A percentile compares a stretch with the other conserved stretches of the same genome.
Evolutionary conservation across 2,113 vertebrate genomes (phyloP).

Genomic region (Eonycteris spelaea): DNA sequence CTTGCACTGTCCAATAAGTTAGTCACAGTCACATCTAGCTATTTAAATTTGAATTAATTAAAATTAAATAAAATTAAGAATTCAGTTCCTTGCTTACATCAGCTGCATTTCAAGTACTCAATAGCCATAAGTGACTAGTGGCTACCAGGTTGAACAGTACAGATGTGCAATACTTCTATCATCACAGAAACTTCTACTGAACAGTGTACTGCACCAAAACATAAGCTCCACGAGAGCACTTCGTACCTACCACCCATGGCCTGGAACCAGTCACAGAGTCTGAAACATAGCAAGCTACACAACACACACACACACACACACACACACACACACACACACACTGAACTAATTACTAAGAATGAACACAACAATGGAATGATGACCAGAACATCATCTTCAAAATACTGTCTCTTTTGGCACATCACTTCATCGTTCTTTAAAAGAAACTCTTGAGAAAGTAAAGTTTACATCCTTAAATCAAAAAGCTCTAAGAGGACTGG

Average conservation of each 20-base stretch:
- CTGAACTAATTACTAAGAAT: neutral
- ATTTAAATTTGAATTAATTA: neutral
- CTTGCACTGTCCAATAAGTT: neutral
- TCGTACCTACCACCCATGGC: neutral
- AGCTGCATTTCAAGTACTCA: neutral
- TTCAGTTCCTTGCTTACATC: neutral
- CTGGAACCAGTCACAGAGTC: neutral
- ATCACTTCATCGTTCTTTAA: neutral
- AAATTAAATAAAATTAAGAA: neutral
- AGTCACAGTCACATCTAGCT: neutral
- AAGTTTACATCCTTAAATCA: neutral
- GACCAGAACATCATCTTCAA: neutral
- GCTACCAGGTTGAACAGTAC: neutral
- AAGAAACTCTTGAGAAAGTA: neutral
- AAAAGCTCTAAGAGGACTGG: neutral
- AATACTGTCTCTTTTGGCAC: neutral
- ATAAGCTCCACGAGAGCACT: neutral
- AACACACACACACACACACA: conserved; percentile 3
- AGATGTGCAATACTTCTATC: neutral
- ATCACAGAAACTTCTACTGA: neutral
- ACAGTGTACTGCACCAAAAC: neutral
- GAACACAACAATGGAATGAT: neutral
- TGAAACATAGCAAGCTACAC: neutral
- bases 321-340: neutral
- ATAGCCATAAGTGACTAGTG: neutral